Evolutionary conservation across 2,888 invertebrate genomes (phyloP), one percentile per base, ranked within the genome.

Genomic region (Drepanosiphum platanoidis): DNA sequence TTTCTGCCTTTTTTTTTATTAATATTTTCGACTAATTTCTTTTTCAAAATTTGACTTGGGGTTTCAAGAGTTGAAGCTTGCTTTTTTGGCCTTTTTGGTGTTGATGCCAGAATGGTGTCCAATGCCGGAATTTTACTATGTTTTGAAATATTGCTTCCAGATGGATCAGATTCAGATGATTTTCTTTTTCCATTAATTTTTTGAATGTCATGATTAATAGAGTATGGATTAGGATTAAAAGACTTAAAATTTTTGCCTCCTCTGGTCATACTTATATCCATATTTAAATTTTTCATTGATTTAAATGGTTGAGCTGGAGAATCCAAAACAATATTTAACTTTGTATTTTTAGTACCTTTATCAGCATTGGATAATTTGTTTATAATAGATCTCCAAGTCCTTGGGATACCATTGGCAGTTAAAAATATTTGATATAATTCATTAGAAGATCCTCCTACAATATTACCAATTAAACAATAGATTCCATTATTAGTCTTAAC

Each of bases 11-110:
- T 30, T 5, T 18, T 27, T 18, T 52, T 52, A 36, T 39, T 3
- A 39, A 71, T 42, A 32, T 82, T 82, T 30, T 72, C 39, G 72
- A n/a, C 13, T 9, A 82, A 15, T 4, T 72, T 52, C 3, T 66
- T 74, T 74, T 52, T 83, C 34, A 74, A 75, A 27, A 75, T 42
- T 75, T 83, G 61, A 83, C 64, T 74, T 9, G 83, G 83, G 27
- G 74, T 75, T 39, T 72, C 42, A 70, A 70, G 70, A 22, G 39
- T 32, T 1, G 27, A 34, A 3, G 27, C 3, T 27, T 46, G 36
- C 27, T 27, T 46, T 75, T 36, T 83, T 68, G 46, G 46, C 22
- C 52, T 75, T 2, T 75, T 75, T 0, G 83, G 83, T 3, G 83
- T 83, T 13, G 83, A 83, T 27, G 83, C 66, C 27, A 83, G 27